Conservation (phyloP, 2,797 vertebrate genomes). For the Carduelis carduelis region DNA sequence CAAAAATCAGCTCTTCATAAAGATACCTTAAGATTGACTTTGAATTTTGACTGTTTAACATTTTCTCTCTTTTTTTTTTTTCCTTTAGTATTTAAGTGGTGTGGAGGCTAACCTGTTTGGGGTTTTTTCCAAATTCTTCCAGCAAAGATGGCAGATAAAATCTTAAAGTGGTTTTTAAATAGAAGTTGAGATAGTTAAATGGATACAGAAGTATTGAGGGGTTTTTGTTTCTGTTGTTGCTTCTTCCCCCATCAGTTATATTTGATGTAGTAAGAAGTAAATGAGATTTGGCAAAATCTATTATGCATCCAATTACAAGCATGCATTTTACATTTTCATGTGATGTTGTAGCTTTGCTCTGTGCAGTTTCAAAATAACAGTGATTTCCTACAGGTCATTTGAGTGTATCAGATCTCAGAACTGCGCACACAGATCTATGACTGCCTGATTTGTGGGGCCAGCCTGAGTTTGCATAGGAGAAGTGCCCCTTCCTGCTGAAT, state of each 20-base stretch:
- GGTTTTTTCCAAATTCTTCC: background rate
- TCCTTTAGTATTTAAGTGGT: background rate
- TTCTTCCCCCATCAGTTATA: background rate
- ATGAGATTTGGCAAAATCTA: background rate
- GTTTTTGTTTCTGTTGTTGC: background rate
- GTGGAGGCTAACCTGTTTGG: background rate
- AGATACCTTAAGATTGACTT: background rate
- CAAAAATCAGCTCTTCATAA: background rate
- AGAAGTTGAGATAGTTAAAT: background rate
- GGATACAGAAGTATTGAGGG: background rate
- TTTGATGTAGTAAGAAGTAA: background rate
- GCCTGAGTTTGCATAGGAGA: background rate
- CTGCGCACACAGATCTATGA: background rate
- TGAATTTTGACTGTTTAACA: background rate
- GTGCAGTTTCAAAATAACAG: background rate
- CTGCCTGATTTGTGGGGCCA: background rate
- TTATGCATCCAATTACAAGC: background rate
- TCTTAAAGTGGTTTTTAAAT: background rate
- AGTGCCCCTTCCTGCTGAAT: background rate
- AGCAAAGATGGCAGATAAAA: background rate
- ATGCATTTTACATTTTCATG: background rate
- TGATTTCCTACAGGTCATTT: background rate
- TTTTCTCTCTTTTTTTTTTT: background rate
- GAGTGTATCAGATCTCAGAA: background rate
- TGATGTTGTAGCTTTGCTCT: background rate